Base-by-base conservation (phyloP, 1,140 invertebrate genomes). In the Cyclina sinensis region DNA sequence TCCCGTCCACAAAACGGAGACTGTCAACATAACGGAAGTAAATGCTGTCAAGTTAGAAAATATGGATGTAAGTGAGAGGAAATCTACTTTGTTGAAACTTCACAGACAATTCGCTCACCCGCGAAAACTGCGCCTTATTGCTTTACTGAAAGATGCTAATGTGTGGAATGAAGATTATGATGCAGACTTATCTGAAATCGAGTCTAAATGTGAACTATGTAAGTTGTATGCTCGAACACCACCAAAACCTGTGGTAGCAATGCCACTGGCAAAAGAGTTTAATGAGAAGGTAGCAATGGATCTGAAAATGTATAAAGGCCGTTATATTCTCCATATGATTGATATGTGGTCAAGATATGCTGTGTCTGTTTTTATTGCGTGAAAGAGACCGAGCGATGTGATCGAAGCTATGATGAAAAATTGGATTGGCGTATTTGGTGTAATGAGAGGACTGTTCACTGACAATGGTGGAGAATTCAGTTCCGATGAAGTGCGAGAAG, bases 211-310 rank as follows among this genome's bases (percentile, higher is more conserved):
- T 86, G 18, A 54, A 21, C 37, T 81, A 14, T 80, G 74, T 37
- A 81, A 88, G 43, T 12, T 54, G 21, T 74, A 59, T 74, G 79
- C 51, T 16, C 82, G 76, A 74, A 73, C 86, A 57, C 86, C 79
- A 21, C 32, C 86, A n/a, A 14, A 54, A 30, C 70, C 65, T 43
- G 51, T 82, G 4, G 80, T 82, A 24, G 18, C 21, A 43, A 59
- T 88, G 70, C 78, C 78, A 4, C 35, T 88, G 79, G 86, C 32
- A n/a, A 82, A 21, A 46, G 24, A 54, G 4, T 82, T 86, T 65
- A 87, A 90, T 87, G 88, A 91, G 43, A 85, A 70, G n/a, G 90
- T 90, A 16, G 73, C 86, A 54, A 83, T 82, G 86, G 86, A 82
- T 59, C 39, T 88, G 35, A 88, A 88, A 46, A 12, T 54, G 39